Conservation (phyloP, 2,888 invertebrate genomes). For the Chelonus formosanus region DNA sequence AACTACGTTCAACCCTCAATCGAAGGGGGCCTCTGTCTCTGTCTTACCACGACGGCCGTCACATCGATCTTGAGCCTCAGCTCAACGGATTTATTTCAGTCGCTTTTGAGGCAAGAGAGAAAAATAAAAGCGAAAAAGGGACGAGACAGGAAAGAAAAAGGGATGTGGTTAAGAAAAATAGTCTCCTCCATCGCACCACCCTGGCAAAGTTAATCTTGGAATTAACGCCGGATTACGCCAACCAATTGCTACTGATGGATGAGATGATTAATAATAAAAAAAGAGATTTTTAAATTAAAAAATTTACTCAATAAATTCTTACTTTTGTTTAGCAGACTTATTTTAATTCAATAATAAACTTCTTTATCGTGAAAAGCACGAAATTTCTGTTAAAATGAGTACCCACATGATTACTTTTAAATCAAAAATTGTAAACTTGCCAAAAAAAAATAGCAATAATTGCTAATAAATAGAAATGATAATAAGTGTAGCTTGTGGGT, state of each 20-base stretch:
- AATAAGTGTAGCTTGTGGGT: no score
- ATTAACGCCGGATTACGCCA: conserved; percentile 43
- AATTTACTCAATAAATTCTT: not conserved
- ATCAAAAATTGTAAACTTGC: no score
- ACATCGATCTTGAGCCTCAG: conserved; percentile 43
- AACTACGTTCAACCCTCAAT: conserved; percentile 28
- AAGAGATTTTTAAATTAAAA: not conserved
- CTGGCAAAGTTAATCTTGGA: conserved; percentile 42
- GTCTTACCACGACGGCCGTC: conserved; percentile 22
- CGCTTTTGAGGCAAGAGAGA: conserved; percentile 21
- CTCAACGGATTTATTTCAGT: conserved; percentile 46
- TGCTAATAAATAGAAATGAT: no score
- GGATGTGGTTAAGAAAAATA: conserved; percentile 17
- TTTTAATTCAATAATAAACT: not conserved
- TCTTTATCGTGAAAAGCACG: not conserved
- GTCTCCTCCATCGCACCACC: conserved; percentile 26
- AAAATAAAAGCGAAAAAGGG: not conserved
- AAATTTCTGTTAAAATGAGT: not conserved
- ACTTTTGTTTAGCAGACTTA: not conserved
- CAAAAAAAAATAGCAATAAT: no score
- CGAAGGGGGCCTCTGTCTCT: not conserved
- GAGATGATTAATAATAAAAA: conserved; percentile 43
- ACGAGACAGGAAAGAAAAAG: not conserved
- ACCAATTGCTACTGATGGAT: conserved; percentile 42
- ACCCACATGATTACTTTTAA: no score